Evolutionary conservation across 2,113 vertebrate genomes (phyloP), one percentile per base, ranked within the genome.

Genomic region (Candoia aspera): DNA sequence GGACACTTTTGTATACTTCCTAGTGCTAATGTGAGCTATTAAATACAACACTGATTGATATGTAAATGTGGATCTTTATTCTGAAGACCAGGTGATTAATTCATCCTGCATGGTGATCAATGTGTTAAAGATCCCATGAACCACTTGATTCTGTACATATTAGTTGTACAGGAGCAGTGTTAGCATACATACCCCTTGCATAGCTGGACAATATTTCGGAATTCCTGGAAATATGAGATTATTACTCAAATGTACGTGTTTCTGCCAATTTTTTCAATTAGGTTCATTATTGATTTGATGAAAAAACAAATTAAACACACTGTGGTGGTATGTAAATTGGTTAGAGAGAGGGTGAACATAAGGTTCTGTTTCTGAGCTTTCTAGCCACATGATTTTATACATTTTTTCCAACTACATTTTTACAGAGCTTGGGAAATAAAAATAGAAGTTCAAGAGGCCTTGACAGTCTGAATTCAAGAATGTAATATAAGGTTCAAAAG

Each of bases 241-340:
- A 55, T 68, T 95, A 94, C 89, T 96, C 93, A 95, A 94, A 53
- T 94, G 92, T 86, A 96, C 92, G 93, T 92, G 97, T 95, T 95
- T 96, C 97, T 96, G 96, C 97, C 97, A 97, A 95, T 96, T 97
- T 97, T 98, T 97, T 97, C 97, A 98, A 97, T 98, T 97, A 97
- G 95, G 96, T 86, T 95, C 95, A 94, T 97, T 97, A 97, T 88
- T 97, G 97, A 97, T 97, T 96, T 97, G 96, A 97, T 97, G 96
- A 96, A 97, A 97, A 97, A 96, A 96, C 96, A 98, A 97, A 97
- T 97, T 97, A 97, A 97, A 97, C 96, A 97, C 93, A 97, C 93
- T 94, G 95, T 96, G 94, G 95, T 93, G 95, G 96, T 96, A 97
- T 93, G 95, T 95, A 96, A 98, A 97, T 96, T 87, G 91, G 95